These are phyloP conservation scores for Venusia cambrica DNA, from an alignment of 2,888 invertebrate species.

Conservation along the genomic window DNA sequence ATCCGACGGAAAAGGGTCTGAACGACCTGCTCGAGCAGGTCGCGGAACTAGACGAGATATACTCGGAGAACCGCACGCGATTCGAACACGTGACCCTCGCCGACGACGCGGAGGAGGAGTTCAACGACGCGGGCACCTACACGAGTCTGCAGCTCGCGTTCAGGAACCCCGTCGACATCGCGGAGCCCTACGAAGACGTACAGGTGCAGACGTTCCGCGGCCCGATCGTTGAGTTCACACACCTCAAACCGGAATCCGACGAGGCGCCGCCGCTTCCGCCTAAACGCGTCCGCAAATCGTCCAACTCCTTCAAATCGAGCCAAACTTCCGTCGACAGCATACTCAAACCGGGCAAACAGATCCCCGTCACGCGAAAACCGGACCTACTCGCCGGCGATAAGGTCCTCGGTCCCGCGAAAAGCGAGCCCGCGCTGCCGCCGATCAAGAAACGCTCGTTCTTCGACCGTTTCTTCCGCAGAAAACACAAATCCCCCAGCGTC, in stretches of 20 bases:
- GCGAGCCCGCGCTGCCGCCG: conserved; percentile 69
- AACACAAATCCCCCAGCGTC: conserved; percentile 67
- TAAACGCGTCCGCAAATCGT: conserved; percentile 82
- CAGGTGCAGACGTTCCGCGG: conserved; percentile 69
- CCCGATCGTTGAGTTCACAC: conserved; percentile 76
- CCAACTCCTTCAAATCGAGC: conserved; percentile 58
- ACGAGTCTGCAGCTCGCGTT: conserved; percentile 92
- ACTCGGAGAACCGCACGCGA: conserved; percentile 86
- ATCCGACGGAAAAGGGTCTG: conserved; percentile 82
- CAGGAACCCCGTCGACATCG: conserved; percentile 87
- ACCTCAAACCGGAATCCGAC: conserved; percentile 78
- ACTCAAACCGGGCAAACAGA: conserved; percentile 57
- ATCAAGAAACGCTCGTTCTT: conserved; percentile 73
- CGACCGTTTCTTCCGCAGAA: conserved; percentile 67
- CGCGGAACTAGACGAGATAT: conserved; percentile 90
- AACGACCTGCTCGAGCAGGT: conserved; percentile 88
- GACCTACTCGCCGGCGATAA: conserved; percentile 39
- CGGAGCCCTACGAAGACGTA: conserved; percentile 82
- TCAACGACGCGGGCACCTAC: conserved; percentile 90
- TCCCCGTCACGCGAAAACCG: conserved; percentile 52
- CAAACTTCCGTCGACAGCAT: conserved; percentile 68
- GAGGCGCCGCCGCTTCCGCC: conserved; percentile 90
- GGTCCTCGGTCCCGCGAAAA: conserved; percentile 55
- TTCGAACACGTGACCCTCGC: conserved; percentile 64
- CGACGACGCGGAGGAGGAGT: conserved; percentile 78